Base-by-base conservation (phyloP, 2,888 invertebrate genomes). In the Lucinisca nassula region DNA sequence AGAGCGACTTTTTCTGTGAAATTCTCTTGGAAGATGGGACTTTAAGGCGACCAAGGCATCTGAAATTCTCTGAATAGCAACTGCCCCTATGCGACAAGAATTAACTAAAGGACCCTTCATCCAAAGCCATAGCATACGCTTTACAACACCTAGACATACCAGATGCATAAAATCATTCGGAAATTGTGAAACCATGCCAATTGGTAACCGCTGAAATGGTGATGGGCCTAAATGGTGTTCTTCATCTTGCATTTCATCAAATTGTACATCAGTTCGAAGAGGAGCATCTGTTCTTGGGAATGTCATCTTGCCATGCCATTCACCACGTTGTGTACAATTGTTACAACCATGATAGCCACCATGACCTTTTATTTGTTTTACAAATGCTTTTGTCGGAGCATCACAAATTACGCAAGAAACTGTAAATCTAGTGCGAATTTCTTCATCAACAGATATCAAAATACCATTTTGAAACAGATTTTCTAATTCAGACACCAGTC, bases 1-100 rank as follows among this genome's bases (percentile, higher is more conserved):
- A 10, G 91, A 49, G 73, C 95, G 86, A 4, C 92, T 93, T 85
- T 92, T 93, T 45, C 94, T 79, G 8, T 84, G 85, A 90, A 95
- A 95, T 81, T 95, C 94, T 51, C 84, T 21, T 55, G 90, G 90
- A 21, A 90, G 14, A 83, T 80, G 24, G 12, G 17, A 12, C 38
- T 35, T 37, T 37, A 87, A 32, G 40, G 27, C 38, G 3, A 76
- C 8, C n/a, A 91, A 51, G 17, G 37, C 12, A 6, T 74, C 75
- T 24, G 86, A 80, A 27, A 82, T 85, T 40, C 58, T 37, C 37
- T 49, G 10, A 10, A 76, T 35, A 17, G 67, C 72, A 78, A 30
- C 21, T 27, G 55, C 45, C 24, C 85, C 75, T 77, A 89, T 51
- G 51, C 88, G 49, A 85, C 87, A 82, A 21, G 55, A 76, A 40